These are phyloP conservation scores for Melanerpes formicivorus DNA, from an alignment of 2,113 vertebrate genomes.

Conservation along the genomic window DNA sequence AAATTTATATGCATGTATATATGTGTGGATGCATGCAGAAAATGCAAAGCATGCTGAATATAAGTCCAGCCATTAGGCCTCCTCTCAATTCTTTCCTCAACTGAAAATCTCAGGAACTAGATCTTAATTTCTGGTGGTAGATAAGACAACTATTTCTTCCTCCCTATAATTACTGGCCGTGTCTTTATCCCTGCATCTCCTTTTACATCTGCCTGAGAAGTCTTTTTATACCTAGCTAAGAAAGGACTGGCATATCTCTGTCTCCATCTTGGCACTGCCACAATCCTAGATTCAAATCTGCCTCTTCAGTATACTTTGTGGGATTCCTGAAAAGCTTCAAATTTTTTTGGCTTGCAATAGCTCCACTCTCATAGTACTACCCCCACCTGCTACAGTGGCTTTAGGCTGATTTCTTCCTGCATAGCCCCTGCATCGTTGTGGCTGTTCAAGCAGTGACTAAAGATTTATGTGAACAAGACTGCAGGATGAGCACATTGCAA, in stretches of 20 bases:
- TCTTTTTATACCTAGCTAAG: not conserved
- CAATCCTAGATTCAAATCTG: not conserved
- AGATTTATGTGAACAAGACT: not conserved
- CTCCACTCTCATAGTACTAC: not conserved
- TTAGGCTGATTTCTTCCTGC: not conserved
- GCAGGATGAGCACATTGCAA: not conserved
- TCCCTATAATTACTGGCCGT: not conserved
- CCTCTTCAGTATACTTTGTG: not conserved
- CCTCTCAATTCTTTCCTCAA: not conserved
- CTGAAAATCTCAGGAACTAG: not conserved
- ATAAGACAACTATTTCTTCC: not conserved
- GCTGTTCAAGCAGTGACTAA: accelerated
- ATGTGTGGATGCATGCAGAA: not conserved
- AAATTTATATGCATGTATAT: not conserved
- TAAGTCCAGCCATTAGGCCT: not conserved
- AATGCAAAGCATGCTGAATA: not conserved
- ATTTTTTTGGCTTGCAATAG: not conserved
- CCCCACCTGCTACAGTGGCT: too few species aligned
- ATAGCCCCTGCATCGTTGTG: not conserved
- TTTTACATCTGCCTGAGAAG: not conserved
- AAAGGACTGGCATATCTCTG: not conserved
- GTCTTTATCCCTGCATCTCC: not conserved
- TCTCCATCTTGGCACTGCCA: not conserved
- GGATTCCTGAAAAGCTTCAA: not conserved
- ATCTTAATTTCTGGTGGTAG: not conserved